A percentile compares a stretch with the other conserved stretches of the same genome.
These are phyloP conservation scores for Armadillidium nasatum DNA, from an alignment of 1,140 invertebrate species.

Conservation along the genomic window DNA sequence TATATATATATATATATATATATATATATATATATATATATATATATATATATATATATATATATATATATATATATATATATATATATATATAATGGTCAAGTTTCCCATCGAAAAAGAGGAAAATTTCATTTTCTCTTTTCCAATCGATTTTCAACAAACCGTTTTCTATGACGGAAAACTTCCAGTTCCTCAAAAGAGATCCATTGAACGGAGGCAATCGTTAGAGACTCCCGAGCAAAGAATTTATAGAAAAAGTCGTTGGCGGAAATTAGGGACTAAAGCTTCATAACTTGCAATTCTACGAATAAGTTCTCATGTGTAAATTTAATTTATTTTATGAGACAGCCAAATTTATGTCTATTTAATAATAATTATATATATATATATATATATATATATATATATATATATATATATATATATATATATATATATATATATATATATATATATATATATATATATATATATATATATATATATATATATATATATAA, in stretches of 20 bases:
- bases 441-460: too few relatives aligned
- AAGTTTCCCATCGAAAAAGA: neutral
- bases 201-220: neutral
- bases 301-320: slow-evolving; percentile 7
- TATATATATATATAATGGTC: neutral
- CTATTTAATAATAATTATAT: too few relatives aligned
- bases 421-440: too few relatives aligned
- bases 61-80: slow-evolving; percentile 14
- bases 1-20: slow-evolving; percentile 1
- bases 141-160: neutral
- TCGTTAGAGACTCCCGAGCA: neutral
- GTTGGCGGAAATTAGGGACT: neutral
- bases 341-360: neutral
- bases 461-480: too few relatives aligned
- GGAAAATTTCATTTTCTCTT: neutral
- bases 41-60: slow-evolving; percentile 13
- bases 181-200: neutral
- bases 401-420: too few relatives aligned
- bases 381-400: too few relatives aligned
- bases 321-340: slow-evolving; percentile 14
- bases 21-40: neutral
- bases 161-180: slow-evolving; percentile 2
- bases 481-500: too few relatives aligned
- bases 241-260: neutral
- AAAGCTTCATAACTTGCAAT: neutral